A percentile compares a stretch with the other conserved stretches of the same genome.
Conservation (phyloP, 1,140 invertebrate species). For the Stegodyphus mimosarum region DNA sequence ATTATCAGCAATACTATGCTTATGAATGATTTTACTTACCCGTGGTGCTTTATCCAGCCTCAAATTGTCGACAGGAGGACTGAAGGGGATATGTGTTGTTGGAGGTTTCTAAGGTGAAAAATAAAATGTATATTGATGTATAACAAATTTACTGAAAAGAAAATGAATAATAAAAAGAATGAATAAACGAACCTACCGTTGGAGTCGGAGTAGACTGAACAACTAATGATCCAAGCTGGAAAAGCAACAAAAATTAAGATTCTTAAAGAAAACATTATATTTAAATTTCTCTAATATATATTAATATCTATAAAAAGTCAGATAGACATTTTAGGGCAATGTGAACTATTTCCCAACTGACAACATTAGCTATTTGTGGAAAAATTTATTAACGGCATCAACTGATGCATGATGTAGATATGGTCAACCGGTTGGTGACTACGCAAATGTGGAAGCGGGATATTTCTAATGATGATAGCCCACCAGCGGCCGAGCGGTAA, state of each 20-base stretch:
- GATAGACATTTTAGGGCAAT: no score
- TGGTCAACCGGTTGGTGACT: no score
- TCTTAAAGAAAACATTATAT: neutral
- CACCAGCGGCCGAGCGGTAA: no score
- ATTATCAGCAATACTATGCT: neutral
- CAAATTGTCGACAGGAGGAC: constrained; percentile 82
- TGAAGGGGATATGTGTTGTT: constrained; percentile 72
- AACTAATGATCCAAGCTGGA: constrained; percentile 80
- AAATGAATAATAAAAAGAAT: neutral
- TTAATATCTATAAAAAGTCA: no score
- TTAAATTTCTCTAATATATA: neutral
- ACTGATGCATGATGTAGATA: no score
- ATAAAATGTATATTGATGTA: neutral
- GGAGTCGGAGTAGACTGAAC: constrained; percentile 79
- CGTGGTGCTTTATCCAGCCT: constrained; percentile 82
- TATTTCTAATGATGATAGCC: no score
- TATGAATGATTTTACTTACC: constrained; percentile 72
- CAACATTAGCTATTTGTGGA: no score
- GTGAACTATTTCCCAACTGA: no score
- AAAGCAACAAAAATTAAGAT: constrained; percentile 68
- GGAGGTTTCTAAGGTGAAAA: constrained; percentile 63
- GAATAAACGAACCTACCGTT: constrained; percentile 31
- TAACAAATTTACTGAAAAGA: neutral
- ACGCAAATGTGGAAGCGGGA: no score
- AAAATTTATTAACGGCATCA: no score